phyloP scores from a whole-genome alignment of 2,797 vertebrate genomes.

The Tadarida brasiliensis region DNA sequence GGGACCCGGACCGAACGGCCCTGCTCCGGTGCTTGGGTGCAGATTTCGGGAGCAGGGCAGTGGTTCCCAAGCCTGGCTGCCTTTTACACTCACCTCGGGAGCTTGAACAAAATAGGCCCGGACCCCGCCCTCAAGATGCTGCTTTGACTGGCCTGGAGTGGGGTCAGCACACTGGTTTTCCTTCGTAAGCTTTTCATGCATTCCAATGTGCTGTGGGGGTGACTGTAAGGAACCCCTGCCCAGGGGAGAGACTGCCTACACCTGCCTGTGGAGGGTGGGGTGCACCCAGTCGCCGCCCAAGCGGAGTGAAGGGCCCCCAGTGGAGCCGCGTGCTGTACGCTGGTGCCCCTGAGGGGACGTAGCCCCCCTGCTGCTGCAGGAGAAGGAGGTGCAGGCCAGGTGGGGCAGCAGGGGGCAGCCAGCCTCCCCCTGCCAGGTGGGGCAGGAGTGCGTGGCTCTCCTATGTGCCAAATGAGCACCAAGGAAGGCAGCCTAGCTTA shows the following conservation, averaged over 20 bases:
- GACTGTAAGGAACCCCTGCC: not conserved
- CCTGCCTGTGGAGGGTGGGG: not conserved
- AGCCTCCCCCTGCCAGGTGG: rapidly evolving
- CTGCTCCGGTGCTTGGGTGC: too few species aligned
- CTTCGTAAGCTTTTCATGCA: not conserved
- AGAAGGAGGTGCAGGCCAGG: too few species aligned
- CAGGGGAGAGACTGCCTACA: not conserved
- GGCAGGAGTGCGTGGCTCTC: not conserved
- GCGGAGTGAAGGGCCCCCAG: not conserved
- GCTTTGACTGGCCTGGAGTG: not conserved
- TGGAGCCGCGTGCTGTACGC: not conserved
- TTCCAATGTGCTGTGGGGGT: too few species aligned
- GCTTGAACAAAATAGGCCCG: not conserved
- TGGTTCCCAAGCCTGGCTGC: not conserved
- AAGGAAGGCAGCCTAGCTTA: not conserved
- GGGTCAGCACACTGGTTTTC: not conserved
- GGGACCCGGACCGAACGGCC: not conserved
- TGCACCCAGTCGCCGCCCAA: not conserved
- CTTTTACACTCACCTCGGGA: not conserved
- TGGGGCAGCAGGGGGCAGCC: not conserved
- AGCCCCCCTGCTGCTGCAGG: not conserved
- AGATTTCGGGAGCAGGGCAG: not conserved
- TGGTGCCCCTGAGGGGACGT: not conserved
- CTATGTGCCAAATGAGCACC: not conserved
- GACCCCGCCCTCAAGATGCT: not conserved